These are phyloP conservation scores for Carapus acus DNA, from an alignment of 2,797 vertebrate species.

Conservation along the genomic window DNA sequence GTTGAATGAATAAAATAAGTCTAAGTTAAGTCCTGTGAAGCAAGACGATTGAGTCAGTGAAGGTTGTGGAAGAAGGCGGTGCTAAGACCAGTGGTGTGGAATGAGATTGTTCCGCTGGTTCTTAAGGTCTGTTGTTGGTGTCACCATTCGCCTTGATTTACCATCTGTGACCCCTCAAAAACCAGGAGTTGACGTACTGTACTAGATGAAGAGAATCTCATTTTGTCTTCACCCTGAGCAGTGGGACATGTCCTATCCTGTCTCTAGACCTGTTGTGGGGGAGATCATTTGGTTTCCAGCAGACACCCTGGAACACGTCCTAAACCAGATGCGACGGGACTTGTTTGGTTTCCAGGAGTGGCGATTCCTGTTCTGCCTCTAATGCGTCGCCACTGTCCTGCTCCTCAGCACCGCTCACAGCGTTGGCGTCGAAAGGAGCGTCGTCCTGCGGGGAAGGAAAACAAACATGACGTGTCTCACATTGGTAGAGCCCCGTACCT, in stretches of 20 bases:
- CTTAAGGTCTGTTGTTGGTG: no score
- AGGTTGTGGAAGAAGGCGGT: slow-evolving; percentile 7
- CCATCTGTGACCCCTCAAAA: no score
- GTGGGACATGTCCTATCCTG: background rate
- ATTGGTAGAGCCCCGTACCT: no score
- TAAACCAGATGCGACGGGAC: slow-evolving; percentile 27
- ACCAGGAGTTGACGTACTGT: no score
- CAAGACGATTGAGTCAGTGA: no score
- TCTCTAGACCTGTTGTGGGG: background rate
- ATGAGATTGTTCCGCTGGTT: no score
- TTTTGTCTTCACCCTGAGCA: background rate
- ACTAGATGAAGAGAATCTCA: no score
- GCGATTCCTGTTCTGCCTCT: slow-evolving; percentile 50
- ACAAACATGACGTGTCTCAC: background rate
- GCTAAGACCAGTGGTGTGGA: slow-evolving; percentile 4
- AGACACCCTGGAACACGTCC: background rate
- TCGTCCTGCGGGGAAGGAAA: slow-evolving; percentile 81
- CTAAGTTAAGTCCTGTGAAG: no score
- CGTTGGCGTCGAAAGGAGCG: slow-evolving; percentile 78
- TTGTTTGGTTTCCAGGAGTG: slow-evolving; percentile 58
- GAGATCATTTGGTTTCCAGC: background rate
- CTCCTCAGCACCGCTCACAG: slow-evolving; percentile 76
- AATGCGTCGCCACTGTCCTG: slow-evolving; percentile 23
- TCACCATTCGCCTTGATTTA: no score
- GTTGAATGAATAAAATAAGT: slow-evolving; percentile 10